Percentiles rank a stretch among this genome's conserved stretches.
These are phyloP conservation scores for Urocitellus parryii DNA, from an alignment of 2,113 vertebrate genomes.

Conservation along the genomic window DNA sequence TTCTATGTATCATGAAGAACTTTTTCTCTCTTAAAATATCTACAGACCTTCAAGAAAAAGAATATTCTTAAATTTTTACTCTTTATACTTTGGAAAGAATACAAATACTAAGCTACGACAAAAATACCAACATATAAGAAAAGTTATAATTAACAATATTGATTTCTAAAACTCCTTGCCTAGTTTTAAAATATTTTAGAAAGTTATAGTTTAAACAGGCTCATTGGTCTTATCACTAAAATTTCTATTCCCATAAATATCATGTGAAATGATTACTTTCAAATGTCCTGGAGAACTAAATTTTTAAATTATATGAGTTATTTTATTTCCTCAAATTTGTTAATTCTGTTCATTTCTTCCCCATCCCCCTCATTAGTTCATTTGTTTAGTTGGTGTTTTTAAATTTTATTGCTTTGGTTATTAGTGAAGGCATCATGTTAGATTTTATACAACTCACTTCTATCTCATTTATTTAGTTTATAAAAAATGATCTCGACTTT, in stretches of 20 bases:
- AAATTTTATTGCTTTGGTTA: neutral
- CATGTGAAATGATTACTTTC: conserved; percentile 13
- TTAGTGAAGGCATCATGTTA: neutral
- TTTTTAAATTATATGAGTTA: neutral
- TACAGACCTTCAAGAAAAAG: neutral
- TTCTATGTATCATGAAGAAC: neutral
- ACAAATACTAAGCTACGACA: neutral
- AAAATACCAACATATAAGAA: neutral
- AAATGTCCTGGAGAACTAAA: neutral
- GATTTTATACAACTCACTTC: neutral
- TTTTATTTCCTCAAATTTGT: neutral
- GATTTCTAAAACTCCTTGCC: neutral
- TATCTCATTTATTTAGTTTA: conserved; percentile 7
- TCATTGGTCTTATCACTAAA: neutral
- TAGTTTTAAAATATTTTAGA: conserved; percentile 39
- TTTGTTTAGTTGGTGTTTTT: neutral
- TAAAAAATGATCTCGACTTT: conserved; percentile 43
- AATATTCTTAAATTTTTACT: neutral
- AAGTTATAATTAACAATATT: neutral
- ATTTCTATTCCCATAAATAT: neutral
- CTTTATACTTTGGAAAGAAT: neutral
- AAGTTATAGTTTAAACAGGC: neutral
- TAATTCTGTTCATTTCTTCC: neutral
- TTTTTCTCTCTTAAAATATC: neutral
- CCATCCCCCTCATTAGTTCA: neutral